These are phyloP conservation scores for Cheilosia vernalis DNA, from an alignment of 2,888 invertebrate species.

Conservation along the genomic window DNA sequence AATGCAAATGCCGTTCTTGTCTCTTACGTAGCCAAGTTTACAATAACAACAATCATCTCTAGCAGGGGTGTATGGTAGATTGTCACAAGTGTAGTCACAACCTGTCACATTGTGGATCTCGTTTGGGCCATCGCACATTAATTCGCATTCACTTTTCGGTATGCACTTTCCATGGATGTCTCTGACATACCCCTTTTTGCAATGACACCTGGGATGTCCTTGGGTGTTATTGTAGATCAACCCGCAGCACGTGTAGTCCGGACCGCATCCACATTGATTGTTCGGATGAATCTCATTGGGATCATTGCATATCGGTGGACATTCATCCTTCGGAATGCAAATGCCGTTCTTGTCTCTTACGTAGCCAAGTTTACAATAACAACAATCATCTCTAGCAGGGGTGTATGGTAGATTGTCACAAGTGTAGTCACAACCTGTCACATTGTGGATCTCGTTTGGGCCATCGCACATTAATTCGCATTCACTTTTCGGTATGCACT, in stretches of 20 bases:
- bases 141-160: background rate
- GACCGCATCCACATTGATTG: background rate
- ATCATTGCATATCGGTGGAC: background rate
- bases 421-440: background rate
- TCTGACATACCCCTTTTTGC: background rate
- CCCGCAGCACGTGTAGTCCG: background rate
- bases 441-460: background rate
- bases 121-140: background rate
- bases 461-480: background rate
- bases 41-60: background rate
- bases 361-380: background rate
- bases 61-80: background rate
- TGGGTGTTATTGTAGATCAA: background rate
- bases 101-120: background rate
- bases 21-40: background rate
- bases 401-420: background rate
- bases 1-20: background rate
- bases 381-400: background rate
- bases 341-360: background rate
- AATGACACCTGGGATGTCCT: background rate
- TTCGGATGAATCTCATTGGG: background rate
- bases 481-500: background rate
- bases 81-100: background rate
- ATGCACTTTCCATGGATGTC: background rate
- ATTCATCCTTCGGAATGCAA: background rate